Evolutionary conservation across 2,888 invertebrate genomes (phyloP), one percentile per base, ranked within the genome.

Genomic region (Punctoribates punctum): DNA sequence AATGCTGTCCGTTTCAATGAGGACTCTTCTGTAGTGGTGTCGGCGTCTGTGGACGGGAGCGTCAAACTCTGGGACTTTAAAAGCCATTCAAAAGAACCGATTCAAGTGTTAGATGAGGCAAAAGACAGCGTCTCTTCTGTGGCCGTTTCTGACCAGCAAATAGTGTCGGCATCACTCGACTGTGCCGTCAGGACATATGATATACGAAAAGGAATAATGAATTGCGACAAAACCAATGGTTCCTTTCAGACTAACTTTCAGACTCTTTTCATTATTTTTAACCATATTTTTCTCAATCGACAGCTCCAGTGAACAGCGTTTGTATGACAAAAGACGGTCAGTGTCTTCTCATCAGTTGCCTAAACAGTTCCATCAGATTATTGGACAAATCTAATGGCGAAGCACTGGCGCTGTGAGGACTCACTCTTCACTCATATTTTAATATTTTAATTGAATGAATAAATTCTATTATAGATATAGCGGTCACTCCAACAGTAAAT

Each of bases 41-140:
- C 98, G 1, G 98, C 96, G 0, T 93, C 96, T 15, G 88, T 93
- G 74, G 99, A 99, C 84, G 94, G 96, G 82, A 90, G 92, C 0
- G 91, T 96, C 0, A 90, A 92, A 86, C 90, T 91, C 80, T 99
- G 96, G 95, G 98, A 99, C 83, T 86, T 89, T 42, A 87, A 90
- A 79, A 85, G 85, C 78, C 82, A 84, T 76, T 88, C 87, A 74
- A 85, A 88, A 73, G 90, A 90, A 77, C 91, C 94, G 0, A 88
- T 92, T 38, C 94, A 94, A 85, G 87, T 87, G 81, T 57, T 99
- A 82, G 90, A 91, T 83, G 96, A 99, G 80, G 96, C 97, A 0
- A 96, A 93, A 84, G 99, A 99, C 84, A 91, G 93, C 79, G 85
- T 89, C 0, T 86, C 87, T 8, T 85, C 85, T 23, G 79, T 89